These are phyloP conservation scores for Serinus canaria DNA, from an alignment of 2,113 vertebrate species.

Conservation along the genomic window DNA sequence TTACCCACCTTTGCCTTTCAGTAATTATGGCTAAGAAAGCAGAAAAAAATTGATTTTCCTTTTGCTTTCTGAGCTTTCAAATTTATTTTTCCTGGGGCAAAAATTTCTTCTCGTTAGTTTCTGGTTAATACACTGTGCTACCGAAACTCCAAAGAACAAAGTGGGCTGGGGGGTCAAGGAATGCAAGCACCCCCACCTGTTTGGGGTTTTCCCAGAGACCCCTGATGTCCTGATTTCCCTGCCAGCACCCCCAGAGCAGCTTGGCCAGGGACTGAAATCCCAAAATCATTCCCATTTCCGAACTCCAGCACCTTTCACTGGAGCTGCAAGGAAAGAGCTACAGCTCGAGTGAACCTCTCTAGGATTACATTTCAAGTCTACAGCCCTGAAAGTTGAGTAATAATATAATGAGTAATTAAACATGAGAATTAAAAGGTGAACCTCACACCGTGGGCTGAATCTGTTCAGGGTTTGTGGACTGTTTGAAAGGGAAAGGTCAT, in stretches of 20 bases:
- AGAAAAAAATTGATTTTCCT: neutral
- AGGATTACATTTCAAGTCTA: neutral
- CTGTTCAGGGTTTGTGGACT: neutral
- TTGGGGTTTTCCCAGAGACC: neutral
- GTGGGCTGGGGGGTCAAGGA: neutral
- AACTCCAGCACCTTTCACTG: neutral
- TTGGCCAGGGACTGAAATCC: neutral
- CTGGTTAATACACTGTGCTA: neutral
- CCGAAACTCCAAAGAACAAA: neutral
- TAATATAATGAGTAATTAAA: conserved; percentile 14
- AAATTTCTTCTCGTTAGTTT: neutral
- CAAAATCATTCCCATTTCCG: neutral
- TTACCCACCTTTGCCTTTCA: neutral
- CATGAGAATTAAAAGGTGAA: conserved; percentile 14
- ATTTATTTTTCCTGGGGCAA: neutral
- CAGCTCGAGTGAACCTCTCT: neutral
- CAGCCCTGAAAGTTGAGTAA: neutral
- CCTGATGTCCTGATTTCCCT: neutral
- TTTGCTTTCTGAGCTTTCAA: neutral
- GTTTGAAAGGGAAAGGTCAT: neutral
- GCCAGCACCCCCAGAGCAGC: neutral
- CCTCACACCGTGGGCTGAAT: neutral
- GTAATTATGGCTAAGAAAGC: neutral
- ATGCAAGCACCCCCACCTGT: neutral
- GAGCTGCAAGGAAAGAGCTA: neutral